Base-by-base conservation (phyloP, 2,797 vertebrate species). In the Adrianichthys oophorus region DNA sequence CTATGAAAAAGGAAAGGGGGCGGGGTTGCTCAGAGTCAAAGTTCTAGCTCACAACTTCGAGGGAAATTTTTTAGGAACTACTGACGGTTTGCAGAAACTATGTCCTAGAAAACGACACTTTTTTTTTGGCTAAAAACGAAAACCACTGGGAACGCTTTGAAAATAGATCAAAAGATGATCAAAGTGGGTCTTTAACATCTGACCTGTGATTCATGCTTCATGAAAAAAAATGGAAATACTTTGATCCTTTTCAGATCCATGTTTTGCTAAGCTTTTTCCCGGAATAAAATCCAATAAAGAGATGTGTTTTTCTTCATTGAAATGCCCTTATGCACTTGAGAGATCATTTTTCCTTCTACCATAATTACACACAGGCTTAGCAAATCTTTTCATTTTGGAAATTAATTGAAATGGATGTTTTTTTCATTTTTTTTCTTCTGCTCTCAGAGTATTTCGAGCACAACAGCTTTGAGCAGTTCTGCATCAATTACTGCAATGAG, bases 381-480 rank as follows among this genome's bases (percentile, higher is more conserved):
- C 40, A 50, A 32, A 66, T 29, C 29, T 16, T 19, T 48, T 72
- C 19, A 65, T 76, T 81, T 62, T 49, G 18, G 24, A 48, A 72
- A 76, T 75, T 65, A 62, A 79, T 84, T 74, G 48, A 79, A 76
- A 70, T 46, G 10, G n/a, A 15, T 61, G n/a, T 50, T 58, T 67
- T 68, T 70, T 17, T 52, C 19, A 41, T 3, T 7, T 47, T 32
- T 48, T 42, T 18, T 66, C 10, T 85, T 62, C 52, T 55, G 51
- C 48, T 64, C 71, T 56, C 85, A 99, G 98, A 99, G 85, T 99
- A 99, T 86, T 99, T 99, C 84, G 98, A 99, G 77, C 97, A 96
- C 83, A 99, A 99, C 93, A 99, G 98, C 90, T 99, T 96, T 86
- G 98, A 99, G 89, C 98, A 99, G 74, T 99, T 99, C 90, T 99